phyloP scores from a whole-genome alignment of 2,888 invertebrate genomes.

The Meiosimyza decipiens region DNA sequence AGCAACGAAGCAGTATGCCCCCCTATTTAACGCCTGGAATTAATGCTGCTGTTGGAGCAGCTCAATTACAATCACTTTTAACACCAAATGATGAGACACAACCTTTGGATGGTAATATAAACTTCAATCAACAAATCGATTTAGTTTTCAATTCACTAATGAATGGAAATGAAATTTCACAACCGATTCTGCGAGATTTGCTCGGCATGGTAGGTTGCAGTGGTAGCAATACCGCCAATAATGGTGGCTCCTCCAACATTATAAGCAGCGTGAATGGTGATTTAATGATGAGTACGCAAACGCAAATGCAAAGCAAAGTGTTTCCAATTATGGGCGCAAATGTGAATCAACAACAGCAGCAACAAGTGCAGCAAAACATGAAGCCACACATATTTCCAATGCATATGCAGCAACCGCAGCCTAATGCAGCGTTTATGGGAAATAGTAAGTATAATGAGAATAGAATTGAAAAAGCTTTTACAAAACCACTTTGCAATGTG shows the following conservation, averaged over 20 bases:
- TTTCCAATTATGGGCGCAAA: conserved; percentile 39
- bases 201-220: conserved; percentile 60
- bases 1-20: conserved; percentile 38
- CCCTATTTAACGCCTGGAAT: conserved; percentile 38
- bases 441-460: conserved; percentile 50
- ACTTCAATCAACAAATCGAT: conserved; percentile 67
- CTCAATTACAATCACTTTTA: conserved; percentile 39
- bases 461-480: no score
- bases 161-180: conserved; percentile 65
- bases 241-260: conserved; percentile 44
- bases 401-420: conserved; percentile 36
- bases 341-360: conserved; percentile 13
- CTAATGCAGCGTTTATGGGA: conserved; percentile 48
- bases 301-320: conserved; percentile 44
- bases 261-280: conserved; percentile 50
- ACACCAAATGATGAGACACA: conserved; percentile 54
- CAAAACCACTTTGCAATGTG: no score
- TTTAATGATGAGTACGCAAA: conserved; percentile 37
- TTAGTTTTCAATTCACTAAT: conserved; percentile 66
- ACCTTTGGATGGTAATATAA: conserved; percentile 52
- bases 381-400: conserved; percentile 34
- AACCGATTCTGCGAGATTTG: conserved; percentile 64
- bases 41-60: conserved; percentile 13
- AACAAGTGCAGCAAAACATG: conserved; percentile 27
- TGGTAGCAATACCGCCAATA: conserved; percentile 49